A percentile compares a stretch with the other conserved stretches of the same genome.
Conservation (phyloP, 1,140 invertebrate species). For the Phthorimaea operculella region DNA sequence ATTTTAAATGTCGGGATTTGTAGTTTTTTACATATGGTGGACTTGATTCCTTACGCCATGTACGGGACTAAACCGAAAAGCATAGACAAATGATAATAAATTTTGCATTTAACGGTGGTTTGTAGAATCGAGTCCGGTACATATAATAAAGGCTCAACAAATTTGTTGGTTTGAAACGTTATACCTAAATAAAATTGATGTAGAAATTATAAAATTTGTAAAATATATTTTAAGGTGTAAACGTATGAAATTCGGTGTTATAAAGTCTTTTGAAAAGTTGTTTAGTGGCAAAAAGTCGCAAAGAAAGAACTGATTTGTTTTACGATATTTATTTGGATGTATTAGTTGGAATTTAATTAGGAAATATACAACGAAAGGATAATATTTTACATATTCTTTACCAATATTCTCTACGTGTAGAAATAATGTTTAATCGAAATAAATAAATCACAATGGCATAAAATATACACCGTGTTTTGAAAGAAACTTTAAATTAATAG, state of each 20-base stretch:
- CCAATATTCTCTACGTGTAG: not conserved
- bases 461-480: too few species aligned
- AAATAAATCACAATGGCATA: too few species aligned
- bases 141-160: not conserved
- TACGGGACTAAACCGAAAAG: too few species aligned
- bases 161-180: not conserved
- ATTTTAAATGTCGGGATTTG: too few species aligned
- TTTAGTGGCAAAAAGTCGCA: not conserved
- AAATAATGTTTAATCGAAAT: not conserved
- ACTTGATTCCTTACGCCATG: too few species aligned
- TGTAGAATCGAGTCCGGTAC: too few species aligned
- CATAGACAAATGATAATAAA: too few species aligned
- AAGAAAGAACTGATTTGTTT: constrained; percentile 6
- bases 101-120: too few species aligned
- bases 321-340: not conserved
- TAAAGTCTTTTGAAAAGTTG: not conserved
- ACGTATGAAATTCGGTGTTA: not conserved
- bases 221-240: not conserved
- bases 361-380: not conserved
- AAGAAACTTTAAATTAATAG: too few species aligned
- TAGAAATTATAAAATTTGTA: not conserved
- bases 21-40: too few species aligned
- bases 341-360: not conserved
- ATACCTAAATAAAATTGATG: not conserved
- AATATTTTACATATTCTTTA: not conserved